phyloP scores from a whole-genome alignment of 2,113 vertebrate species.

The zebrafish (Danio rerio) region GRCz12tu NC_133191.1:1670001-1670500 shows the following conservation, averaged over 20 bases:
- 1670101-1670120: conserved; percentile 93
- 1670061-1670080: conserved; percentile 98
- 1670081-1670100: conserved; percentile 97
- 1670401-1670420: too few relatives aligned
- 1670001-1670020: too few relatives aligned
- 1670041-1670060: neutral
- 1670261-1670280: conserved; percentile 94
- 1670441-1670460: too few relatives aligned
- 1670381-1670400: too few relatives aligned
- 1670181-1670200: conserved; percentile 97
- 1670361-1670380: too few relatives aligned
- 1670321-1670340: too few relatives aligned
- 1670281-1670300: conserved; percentile 90
- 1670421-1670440: too few relatives aligned
- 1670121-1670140: conserved; percentile 83
- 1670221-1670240: conserved; percentile 96
- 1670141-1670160: conserved; percentile 88
- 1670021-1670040: too few relatives aligned
- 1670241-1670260: conserved; percentile 93
- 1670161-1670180: conserved; percentile 91
- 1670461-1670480: too few relatives aligned
- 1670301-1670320: neutral
- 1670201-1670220: conserved; percentile 95
- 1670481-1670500: too few relatives aligned
- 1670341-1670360: too few relatives aligned